Base-by-base conservation (phyloP, 2,888 invertebrate genomes). In the Lepidonotus clava region DNA sequence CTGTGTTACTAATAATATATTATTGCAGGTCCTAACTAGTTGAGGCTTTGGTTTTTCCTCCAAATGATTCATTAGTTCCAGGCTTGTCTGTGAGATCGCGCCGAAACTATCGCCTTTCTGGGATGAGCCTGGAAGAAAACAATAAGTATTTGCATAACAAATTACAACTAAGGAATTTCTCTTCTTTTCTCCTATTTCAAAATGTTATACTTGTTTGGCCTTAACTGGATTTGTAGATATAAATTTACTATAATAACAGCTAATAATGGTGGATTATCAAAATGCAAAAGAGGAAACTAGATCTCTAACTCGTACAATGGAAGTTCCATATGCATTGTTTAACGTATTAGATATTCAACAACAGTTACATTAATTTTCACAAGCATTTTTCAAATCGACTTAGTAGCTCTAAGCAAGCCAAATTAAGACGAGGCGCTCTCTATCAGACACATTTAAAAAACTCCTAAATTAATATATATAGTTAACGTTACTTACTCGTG, bases 401-500 rank as follows among this genome's bases (percentile, higher is more conserved):
- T n/a, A n/a, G n/a, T n/a, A n/a, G n/a, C n/a, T n/a, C n/a, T n/a
- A n/a, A n/a, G n/a, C n/a, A n/a, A n/a, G n/a, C n/a, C n/a, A n/a
- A n/a, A n/a, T n/a, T n/a, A n/a, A n/a, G n/a, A n/a, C n/a, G n/a
- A n/a, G n/a, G n/a, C n/a, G n/a, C n/a, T n/a, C n/a, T n/a, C n/a
- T n/a, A n/a, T n/a, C n/a, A n/a, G n/a, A n/a, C n/a, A n/a, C n/a
- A n/a, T 8, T 18, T n/a, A 56, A 56, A 4, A 4, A n/a, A 56
- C 56, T n/a, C n/a, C 56, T 4, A 56, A 5, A 56, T 5, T 56
- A n/a, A n/a, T 5, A n/a, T n/a, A 5, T n/a, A 5, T n/a, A 14
- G 8, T n/a, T 56, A 56, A 56, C 56, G n/a, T 56, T n/a, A 61
- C 83, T 71, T 88, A 92, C 93, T 90, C 90, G 90, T 11, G 93